These are phyloP conservation scores for Notarius lentiginosus DNA, from an alignment of 2,113 vertebrate species.

Conservation along the genomic window DNA sequence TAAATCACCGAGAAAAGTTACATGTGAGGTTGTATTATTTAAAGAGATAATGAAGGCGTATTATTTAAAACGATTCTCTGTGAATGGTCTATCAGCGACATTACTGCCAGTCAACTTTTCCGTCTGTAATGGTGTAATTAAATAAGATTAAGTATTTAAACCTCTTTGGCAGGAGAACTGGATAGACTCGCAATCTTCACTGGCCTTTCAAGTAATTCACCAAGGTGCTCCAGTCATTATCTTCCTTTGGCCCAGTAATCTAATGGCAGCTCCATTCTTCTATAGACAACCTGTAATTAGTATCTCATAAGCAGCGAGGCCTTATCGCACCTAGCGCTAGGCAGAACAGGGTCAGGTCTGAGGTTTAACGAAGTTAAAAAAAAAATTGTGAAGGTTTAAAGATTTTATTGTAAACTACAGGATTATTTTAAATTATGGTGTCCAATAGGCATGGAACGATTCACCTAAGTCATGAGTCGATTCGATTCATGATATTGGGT, in stretches of 20 bases:
- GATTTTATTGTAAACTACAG: slow-evolving; percentile 16
- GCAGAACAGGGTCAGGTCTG: slow-evolving; percentile 18
- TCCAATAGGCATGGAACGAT: too few relatives aligned
- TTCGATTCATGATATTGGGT: too few relatives aligned
- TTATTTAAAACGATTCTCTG: slow-evolving; percentile 27
- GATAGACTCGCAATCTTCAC: slow-evolving; percentile 41
- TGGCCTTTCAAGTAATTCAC: slow-evolving; percentile 48
- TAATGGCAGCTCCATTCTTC: slow-evolving; percentile 43
- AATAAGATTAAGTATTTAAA: slow-evolving; percentile 60
- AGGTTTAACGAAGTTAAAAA: slow-evolving; percentile 18
- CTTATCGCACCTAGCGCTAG: slow-evolving; percentile 47
- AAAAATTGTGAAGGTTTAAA: neutral
- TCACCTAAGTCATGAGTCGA: too few relatives aligned
- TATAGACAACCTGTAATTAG: slow-evolving; percentile 55
- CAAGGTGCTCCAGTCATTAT: slow-evolving; percentile 56
- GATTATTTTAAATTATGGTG: neutral
- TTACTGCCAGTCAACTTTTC: slow-evolving; percentile 45
- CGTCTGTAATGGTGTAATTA: slow-evolving; percentile 56
- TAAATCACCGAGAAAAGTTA: slow-evolving; percentile 21
- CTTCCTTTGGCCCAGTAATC: slow-evolving; percentile 50
- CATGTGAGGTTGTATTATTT: slow-evolving; percentile 16
- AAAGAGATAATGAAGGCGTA: slow-evolving; percentile 25
- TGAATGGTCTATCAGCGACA: slow-evolving; percentile 35
- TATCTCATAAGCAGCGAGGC: slow-evolving; percentile 49
- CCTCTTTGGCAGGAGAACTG: slow-evolving; percentile 45